A percentile compares a stretch with the other conserved stretches of the same genome.
Evolutionary conservation across 2,113 vertebrate genomes (phyloP).

Genomic region (Paradisaea rubra): DNA sequence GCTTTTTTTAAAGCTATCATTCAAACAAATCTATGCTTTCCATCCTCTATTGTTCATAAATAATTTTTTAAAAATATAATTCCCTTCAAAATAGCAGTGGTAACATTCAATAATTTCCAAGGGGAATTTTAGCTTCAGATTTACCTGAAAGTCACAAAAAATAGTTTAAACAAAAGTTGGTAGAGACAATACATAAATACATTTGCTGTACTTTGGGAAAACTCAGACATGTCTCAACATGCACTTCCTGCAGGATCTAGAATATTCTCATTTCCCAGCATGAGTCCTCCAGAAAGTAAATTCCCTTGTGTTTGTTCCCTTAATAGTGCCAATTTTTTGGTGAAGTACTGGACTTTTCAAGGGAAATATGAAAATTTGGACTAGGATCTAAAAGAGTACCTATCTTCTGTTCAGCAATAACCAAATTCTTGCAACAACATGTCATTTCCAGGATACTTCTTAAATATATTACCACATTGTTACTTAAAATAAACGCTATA

Average conservation of each 20-base stretch:
- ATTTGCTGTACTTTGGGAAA: not conserved
- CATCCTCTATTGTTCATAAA: not conserved
- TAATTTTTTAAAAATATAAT: slow-evolving; percentile 9
- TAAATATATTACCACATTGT: not conserved
- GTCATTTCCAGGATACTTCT: slow-evolving; percentile 45
- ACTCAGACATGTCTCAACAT: not conserved
- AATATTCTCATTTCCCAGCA: not conserved
- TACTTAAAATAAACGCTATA: not conserved
- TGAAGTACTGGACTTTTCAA: slow-evolving; percentile 30
- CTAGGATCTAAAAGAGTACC: slow-evolving; percentile 14
- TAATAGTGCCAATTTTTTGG: slow-evolving; percentile 38
- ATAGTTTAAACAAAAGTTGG: not conserved
- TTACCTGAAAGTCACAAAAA: slow-evolving; percentile 21
- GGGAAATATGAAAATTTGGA: slow-evolving; percentile 32
- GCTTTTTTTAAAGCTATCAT: not conserved
- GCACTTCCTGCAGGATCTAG: not conserved
- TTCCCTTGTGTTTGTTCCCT: slow-evolving; percentile 59
- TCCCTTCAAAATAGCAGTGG: slow-evolving; percentile 43
- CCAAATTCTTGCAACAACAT: not conserved
- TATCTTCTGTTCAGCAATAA: slow-evolving; percentile 38
- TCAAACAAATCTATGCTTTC: slow-evolving; percentile 26
- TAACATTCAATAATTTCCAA: slow-evolving; percentile 26
- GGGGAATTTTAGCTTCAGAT: slow-evolving; percentile 39
- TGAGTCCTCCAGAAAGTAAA: slow-evolving; percentile 34
- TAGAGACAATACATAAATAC: not conserved